Evolutionary conservation across 2,113 vertebrate genomes (phyloP), one percentile per base, ranked within the genome.

Genomic region (Smithornis capensis): DNA sequence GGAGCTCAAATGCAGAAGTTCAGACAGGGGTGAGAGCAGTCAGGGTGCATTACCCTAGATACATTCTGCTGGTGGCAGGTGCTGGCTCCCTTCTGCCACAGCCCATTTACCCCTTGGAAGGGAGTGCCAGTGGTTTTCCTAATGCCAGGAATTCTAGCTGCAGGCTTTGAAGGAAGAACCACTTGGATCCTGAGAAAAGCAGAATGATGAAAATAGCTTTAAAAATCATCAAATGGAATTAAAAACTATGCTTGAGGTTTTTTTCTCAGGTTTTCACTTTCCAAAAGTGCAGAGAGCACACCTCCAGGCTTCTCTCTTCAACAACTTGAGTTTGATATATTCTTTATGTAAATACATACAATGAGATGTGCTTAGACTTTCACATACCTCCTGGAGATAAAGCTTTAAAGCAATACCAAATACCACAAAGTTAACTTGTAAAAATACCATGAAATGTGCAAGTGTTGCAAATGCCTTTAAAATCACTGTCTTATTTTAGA

Each of bases 41-140:
- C 0, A 0, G 49, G 42, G 31, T 0, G 21, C 60, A 33, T 60
- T 35, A 16, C 7, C 53, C 14, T 13, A n/a, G 13, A n/a, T n/a
- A n/a, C n/a, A n/a, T n/a, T n/a, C n/a, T n/a, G n/a, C n/a, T n/a
- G n/a, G n/a, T n/a, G n/a, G n/a, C n/a, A n/a, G n/a, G n/a, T 25
- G 27, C n/a, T 2, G 1, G 24, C 35, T 82, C 59, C 2, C 0
- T 68, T 31, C 55, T n/a, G 9, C 17, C 3, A 1, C 40, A 56
- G 21, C 42, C 7, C 22, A 4, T 24, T 53, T 49, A 50, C 38
- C 33, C 2, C 19, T 55, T 19, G n/a, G 37, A n/a, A 76, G 50
- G 57, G 17, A 37, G 44, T 83, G 67, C 44, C 25, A 7, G 2
- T 2, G 1, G 25, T 52, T 56, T 73, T 71, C 38, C 27, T 47